Conservation (phyloP, 2,797 vertebrate genomes). For the Coreius guichenoti region DNA sequence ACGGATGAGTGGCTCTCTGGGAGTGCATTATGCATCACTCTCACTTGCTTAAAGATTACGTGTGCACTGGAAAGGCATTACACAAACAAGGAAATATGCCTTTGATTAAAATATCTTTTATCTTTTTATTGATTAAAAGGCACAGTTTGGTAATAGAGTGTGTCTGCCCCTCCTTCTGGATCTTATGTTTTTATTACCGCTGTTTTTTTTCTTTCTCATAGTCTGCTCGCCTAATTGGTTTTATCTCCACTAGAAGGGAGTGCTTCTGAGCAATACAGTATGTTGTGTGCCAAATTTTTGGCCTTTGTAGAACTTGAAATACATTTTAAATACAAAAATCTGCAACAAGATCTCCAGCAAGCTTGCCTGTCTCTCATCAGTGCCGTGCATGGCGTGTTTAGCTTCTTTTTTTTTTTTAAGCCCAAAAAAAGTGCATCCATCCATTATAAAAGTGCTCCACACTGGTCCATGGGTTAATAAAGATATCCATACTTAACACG, state of each 20-base stretch:
- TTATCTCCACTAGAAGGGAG: constrained; percentile 13
- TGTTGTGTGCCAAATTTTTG: background rate
- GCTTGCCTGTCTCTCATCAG: background rate
- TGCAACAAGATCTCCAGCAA: background rate
- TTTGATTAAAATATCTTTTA: constrained; percentile 86
- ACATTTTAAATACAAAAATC: background rate
- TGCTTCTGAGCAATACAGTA: constrained; percentile 8
- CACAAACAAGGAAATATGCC: constrained; percentile 80
- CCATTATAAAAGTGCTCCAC: too few relatives aligned
- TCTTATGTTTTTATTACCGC: constrained; percentile 55
- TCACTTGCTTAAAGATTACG: constrained; percentile 78
- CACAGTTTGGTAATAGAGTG: constrained; percentile 80
- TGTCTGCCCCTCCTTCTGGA: constrained; percentile 64
- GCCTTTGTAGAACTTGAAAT: background rate
- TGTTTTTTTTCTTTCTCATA: constrained; percentile 28
- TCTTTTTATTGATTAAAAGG: constrained; percentile 88
- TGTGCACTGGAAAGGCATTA: constrained; percentile 73
- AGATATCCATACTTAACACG: too few relatives aligned
- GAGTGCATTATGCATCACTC: constrained; percentile 79
- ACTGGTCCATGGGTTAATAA: too few relatives aligned
- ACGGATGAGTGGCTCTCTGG: constrained; percentile 75
- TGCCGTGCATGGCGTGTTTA: background rate
- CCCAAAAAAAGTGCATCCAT: too few relatives aligned
- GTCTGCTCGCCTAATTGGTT: constrained; percentile 32
- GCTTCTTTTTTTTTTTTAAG: too few relatives aligned